Evolutionary conservation across 2,888 invertebrate species (phyloP), one percentile per base, ranked within the genome.

Genomic region (Cantharis nigra): DNA sequence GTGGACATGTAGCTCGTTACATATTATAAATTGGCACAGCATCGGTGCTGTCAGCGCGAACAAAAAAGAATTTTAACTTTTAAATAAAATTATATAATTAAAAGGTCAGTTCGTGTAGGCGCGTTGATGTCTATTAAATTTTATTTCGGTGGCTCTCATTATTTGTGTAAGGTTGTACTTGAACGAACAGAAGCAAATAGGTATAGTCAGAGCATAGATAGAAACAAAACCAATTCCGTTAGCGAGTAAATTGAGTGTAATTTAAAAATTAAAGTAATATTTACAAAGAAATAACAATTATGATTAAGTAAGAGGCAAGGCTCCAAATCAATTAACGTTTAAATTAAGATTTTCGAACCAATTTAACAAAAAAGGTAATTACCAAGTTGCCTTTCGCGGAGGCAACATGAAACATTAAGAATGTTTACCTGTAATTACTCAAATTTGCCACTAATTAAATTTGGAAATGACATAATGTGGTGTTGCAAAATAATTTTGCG

Each of bases 351-450:
- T 72, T 73, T 62, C 49, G 62, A 67, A 65, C 26, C 72, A 65
- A 73, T 49, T 63, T n/a, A 23, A 69, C 23, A 62, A 73, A 73
- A 71, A 73, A 73, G 62, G 20, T 73, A 73, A 73, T 73, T 73
- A 67, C 72, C 67, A 62, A 67, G 18, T 33, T 69, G 23, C 63
- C 28, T 70, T 70, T 70, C 28, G 23, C 49, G n/a, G 49, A 49
- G 49, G 49, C 49, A 49, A n/a, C n/a, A n/a, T 49, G 49, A 49
- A 49, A 49, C 49, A 49, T 49, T 49, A 49, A n/a, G 49, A 49
- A 49, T 49, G 49, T 49, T 49, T 49, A 49, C 49, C 49, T n/a
- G 49, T n/a, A 49, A 49, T 49, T 49, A 49, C 49, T 49, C n/a
- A 49, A 49, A 49, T 49, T 49, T n/a, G 49, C n/a, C 5, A 7